phyloP scores from a whole-genome alignment of 2,888 invertebrate species.

The Rugalucina vietnamica region DNA sequence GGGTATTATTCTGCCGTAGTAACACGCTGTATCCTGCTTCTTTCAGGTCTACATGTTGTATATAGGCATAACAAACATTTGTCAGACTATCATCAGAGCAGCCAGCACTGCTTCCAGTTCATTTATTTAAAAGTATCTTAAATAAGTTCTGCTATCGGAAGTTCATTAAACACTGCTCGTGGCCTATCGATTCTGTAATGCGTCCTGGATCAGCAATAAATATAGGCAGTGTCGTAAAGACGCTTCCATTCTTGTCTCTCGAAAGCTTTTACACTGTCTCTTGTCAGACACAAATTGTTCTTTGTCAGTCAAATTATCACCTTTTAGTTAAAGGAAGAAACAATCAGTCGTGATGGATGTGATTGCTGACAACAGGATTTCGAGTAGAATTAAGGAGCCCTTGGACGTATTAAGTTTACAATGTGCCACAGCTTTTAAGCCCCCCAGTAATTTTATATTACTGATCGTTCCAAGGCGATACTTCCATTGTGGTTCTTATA shows the following conservation, averaged over 20 bases:
- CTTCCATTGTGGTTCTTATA: no score
- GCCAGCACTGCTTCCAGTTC: not conserved
- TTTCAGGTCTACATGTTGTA: no score
- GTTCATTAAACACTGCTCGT: conserved; percentile 12
- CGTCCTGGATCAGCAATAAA: not conserved
- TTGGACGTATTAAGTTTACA: no score
- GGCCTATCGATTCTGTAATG: not conserved
- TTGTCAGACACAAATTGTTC: not conserved
- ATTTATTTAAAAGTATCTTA: not conserved
- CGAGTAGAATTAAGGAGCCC: no score
- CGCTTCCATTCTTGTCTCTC: not conserved
- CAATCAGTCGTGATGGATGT: not conserved
- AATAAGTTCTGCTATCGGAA: not conserved
- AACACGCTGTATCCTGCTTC: no score
- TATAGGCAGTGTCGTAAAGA: not conserved
- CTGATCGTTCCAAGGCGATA: no score
- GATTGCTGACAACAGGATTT: no score
- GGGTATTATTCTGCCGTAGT: no score
- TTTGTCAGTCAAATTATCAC: not conserved
- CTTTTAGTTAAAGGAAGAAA: not conserved
- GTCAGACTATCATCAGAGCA: no score
- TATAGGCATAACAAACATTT: no score
- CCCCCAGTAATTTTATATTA: no score
- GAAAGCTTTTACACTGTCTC: conserved; percentile 4
- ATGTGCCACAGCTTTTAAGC: no score